Evolutionary conservation across 2,888 invertebrate species (phyloP).

Genomic region (Lymantria dispar): DNA sequence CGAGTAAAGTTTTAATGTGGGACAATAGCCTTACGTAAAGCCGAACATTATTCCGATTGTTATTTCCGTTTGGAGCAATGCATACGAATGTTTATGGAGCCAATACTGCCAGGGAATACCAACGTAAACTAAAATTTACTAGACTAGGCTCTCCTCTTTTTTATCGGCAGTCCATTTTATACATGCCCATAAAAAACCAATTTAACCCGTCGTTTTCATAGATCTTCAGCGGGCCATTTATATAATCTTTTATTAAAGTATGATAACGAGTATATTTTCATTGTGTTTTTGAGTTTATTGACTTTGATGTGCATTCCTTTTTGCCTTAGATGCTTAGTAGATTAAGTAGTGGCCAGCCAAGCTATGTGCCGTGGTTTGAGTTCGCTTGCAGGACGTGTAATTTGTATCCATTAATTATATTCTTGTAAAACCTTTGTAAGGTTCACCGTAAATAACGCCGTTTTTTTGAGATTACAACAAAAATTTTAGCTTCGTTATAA

Average conservation of each 20-base stretch:
- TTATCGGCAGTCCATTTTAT: slow-evolving; percentile 50
- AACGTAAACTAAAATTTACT: slow-evolving; percentile 66
- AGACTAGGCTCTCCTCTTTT: slow-evolving; percentile 55
- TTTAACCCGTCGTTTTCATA: slow-evolving; percentile 37
- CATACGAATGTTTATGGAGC: slow-evolving; percentile 61
- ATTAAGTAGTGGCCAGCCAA: no score
- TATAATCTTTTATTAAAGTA: slow-evolving; percentile 11
- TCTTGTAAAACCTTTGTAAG: no score
- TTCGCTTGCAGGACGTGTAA: no score
- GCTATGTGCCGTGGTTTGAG: no score
- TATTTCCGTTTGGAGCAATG: slow-evolving; percentile 49
- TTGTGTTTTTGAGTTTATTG: no score
- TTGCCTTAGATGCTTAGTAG: no score
- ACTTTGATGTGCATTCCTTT: no score
- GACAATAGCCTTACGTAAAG: slow-evolving; percentile 43
- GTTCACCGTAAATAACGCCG: no score
- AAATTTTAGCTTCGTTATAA: no score
- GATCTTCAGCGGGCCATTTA: slow-evolving; percentile 28
- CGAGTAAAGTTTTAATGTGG: slow-evolving; percentile 48
- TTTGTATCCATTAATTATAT: no score
- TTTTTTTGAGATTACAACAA: no score
- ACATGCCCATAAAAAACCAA: slow-evolving; percentile 47
- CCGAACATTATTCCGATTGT: slow-evolving; percentile 51
- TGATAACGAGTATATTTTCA: not conserved
- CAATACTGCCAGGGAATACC: slow-evolving; percentile 55